Evolutionary conservation across 1,140 invertebrate species (phyloP).

Genomic region (Bathynomus jamesi): DNA sequence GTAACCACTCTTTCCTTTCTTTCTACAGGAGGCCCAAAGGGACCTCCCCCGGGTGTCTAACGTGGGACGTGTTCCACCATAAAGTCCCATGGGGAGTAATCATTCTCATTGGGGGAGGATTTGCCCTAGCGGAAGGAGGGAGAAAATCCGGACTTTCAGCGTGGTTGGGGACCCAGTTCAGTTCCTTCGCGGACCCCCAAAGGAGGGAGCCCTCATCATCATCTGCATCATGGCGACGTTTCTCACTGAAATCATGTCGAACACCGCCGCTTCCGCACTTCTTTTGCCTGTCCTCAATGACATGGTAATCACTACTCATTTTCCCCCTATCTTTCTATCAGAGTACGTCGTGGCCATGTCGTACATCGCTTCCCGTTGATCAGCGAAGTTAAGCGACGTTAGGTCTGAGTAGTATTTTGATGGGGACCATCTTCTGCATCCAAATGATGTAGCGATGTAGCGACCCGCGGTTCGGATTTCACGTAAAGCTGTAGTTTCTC

Average conservation of each 20-base stretch:
- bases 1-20: too few relatives aligned
- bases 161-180: conserved; percentile 56
- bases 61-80: conserved; percentile 43
- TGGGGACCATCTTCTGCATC: too few relatives aligned
- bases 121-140: conserved; percentile 74
- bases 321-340: too few relatives aligned
- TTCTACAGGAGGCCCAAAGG: not conserved
- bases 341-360: too few relatives aligned
- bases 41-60: conserved; percentile 10
- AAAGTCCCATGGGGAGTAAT: conserved; percentile 47
- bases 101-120: conserved; percentile 58
- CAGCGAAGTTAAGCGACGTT: too few relatives aligned
- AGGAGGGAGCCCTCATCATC: conserved; percentile 41
- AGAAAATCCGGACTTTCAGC: conserved; percentile 54
- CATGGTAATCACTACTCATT: conserved; percentile 50
- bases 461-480: too few relatives aligned
- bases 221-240: conserved; percentile 47
- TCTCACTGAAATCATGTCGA: conserved; percentile 72
- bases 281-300: conserved; percentile 68
- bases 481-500: too few relatives aligned
- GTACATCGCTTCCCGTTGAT: too few relatives aligned
- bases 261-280: conserved; percentile 72
- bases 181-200: conserved; percentile 40
- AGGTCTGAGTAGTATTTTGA: too few relatives aligned
- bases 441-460: too few relatives aligned